A percentile compares a stretch with the other conserved stretches of the same genome.
phyloP scores from a whole-genome alignment of 2,113 vertebrate species.

The Pedetes capensis region DNA sequence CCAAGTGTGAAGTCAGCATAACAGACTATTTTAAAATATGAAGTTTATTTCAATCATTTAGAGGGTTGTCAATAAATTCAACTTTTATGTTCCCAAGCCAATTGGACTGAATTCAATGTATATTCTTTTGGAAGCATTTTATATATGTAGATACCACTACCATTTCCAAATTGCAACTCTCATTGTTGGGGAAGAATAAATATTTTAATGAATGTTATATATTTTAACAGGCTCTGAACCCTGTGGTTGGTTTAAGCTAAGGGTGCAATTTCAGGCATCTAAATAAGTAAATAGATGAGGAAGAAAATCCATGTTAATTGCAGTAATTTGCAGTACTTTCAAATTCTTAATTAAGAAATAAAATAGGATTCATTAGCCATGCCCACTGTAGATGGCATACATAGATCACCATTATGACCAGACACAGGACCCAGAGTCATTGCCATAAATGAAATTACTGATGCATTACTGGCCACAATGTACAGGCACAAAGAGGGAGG shows the following conservation, averaged over 20 bases:
- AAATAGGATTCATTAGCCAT: conserved; percentile 77
- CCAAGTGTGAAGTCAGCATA: background rate
- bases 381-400: conserved; percentile 67
- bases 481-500: background rate
- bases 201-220: conserved; percentile 75
- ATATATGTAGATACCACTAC: background rate
- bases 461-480: background rate
- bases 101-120: background rate
- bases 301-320: conserved; percentile 79
- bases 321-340: conserved; percentile 74
- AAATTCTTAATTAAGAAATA: conserved; percentile 81
- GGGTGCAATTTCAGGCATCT: conserved; percentile 71
- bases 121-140: conserved; percentile 30
- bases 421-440: conserved; percentile 43
- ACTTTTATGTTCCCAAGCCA: conserved; percentile 1
- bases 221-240: conserved; percentile 69
- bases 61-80: conserved; percentile 22
- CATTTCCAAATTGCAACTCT: conserved; percentile 32
- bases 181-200: conserved; percentile 60
- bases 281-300: conserved; percentile 79
- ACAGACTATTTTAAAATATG: conserved; percentile 12
- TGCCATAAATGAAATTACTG: conserved; percentile 46
- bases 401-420: conserved; percentile 74
- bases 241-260: conserved; percentile 62
- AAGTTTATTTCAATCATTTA: conserved; percentile 23